Evolutionary conservation across 1,140 invertebrate genomes (phyloP).

Genomic region (Lineus longissimus): DNA sequence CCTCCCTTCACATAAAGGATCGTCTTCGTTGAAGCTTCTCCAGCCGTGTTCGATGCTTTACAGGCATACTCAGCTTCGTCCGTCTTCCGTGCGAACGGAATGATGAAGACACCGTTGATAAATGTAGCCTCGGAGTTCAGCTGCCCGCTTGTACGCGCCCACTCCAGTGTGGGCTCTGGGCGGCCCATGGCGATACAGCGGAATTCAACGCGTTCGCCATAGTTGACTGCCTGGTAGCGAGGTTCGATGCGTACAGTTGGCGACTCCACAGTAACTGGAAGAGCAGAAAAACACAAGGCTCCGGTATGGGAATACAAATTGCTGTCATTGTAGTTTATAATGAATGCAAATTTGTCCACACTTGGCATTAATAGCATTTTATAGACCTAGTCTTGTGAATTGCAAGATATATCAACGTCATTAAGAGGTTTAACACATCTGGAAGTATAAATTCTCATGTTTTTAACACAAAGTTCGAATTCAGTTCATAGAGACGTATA

Average conservation of each 20-base stretch:
- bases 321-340: neutral
- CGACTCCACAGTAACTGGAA: constrained; percentile 45
- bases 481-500: no score
- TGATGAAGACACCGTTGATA: constrained; percentile 59
- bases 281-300: neutral
- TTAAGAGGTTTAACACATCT: no score
- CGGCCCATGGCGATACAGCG: constrained; percentile 70
- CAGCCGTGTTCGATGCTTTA: constrained; percentile 65
- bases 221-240: constrained; percentile 62
- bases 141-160: constrained; percentile 63
- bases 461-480: no score
- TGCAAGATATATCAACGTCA: no score
- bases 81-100: constrained; percentile 59
- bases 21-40: constrained; percentile 59
- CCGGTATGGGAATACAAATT: neutral
- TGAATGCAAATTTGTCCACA: no score
- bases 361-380: neutral
- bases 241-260: constrained; percentile 67
- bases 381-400: no score
- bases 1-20: constrained; percentile 58
- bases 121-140: constrained; percentile 57
- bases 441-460: no score
- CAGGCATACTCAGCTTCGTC: constrained; percentile 81
- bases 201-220: constrained; percentile 73
- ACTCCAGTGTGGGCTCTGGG: constrained; percentile 69